Evolutionary conservation across 2,113 vertebrate genomes (phyloP).

Genomic region (Elephas maximus): DNA sequence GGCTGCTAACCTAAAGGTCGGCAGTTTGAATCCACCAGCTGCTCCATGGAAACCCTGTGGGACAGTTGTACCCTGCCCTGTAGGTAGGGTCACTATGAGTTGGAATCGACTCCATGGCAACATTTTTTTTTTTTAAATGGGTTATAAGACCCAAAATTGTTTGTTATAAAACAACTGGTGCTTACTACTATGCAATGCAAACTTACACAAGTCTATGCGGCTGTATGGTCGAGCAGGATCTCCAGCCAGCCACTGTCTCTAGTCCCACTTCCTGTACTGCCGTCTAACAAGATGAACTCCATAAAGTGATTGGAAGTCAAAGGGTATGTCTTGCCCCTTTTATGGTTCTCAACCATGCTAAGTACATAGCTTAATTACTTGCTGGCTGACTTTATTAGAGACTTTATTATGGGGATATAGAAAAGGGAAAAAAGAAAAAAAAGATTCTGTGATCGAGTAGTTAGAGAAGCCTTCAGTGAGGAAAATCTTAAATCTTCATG

Average conservation of each 20-base stretch:
- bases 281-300: not conserved
- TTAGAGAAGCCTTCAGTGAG: not conserved
- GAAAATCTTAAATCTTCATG: not conserved
- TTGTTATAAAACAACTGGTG: not conserved
- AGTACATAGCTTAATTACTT: not conserved
- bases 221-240: not conserved
- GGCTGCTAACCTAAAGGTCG: no score
- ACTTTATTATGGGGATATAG: not conserved
- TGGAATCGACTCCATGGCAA: no score
- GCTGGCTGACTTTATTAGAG: not conserved
- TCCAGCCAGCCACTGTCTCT: not conserved
- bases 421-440: not conserved
- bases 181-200: not conserved
- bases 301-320: not conserved
- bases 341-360: not conserved
- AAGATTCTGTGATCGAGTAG: not conserved
- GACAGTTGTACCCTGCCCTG: no score
- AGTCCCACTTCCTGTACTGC: not conserved
- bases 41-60: no score
- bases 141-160: not conserved
- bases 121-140: not conserved
- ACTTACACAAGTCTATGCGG: not conserved
- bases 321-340: not conserved
- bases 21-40: no score
- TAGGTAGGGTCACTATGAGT: no score